Base-by-base conservation (phyloP, 2,113 vertebrate genomes). In the Dendrocopos noguchii region DNA sequence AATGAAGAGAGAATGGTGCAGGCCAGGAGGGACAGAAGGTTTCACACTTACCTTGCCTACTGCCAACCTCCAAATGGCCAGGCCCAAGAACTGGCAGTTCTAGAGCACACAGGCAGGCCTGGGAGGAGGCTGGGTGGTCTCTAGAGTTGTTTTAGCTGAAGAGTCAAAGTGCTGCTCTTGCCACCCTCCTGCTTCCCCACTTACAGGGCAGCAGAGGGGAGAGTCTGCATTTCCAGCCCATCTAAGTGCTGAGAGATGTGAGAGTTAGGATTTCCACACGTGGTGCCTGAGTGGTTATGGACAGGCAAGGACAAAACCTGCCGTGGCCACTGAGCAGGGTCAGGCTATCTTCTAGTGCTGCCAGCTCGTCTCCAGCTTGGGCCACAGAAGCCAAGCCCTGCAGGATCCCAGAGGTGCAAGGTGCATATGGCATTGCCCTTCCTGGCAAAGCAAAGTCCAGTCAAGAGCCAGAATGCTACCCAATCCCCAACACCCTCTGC, bases 41-140 rank as follows among this genome's bases (percentile, higher is more conserved):
- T 86, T 14, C 95, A 97, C 95, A 97, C 96, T 97, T 97, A 97
- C 97, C 97, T 97, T 95, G 88, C 94, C 92, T 93, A 95, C 91
- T 87, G 80, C 82, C 94, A 86, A 70, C 76, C 95, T 95, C 90
- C 81, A 94, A 73, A 88, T 79, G 94, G 46, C 89, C 90, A 95
- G 90, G 94, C 84, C 60, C 90, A 50, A 96, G 86, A 80, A 79
- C 80, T 92, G 85, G 33, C 89, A 93, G 87, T 60, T 88, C 95
- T 94, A 86, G 3, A 87, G 67, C 95, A 92, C 94, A 80, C 47
- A 0, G 96, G 94, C 6, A 76, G 87, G 71, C 70, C 84, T 87
- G 81, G 47, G 84, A 82, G 55, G 94, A 86, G 66, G 71, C 92
- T 74, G 80, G 52, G 84, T 79, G 90, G 82, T 88, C 80, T 92